Percentiles rank a stretch among this genome's conserved stretches.
These are phyloP conservation scores for Pungitius pungitius DNA, from an alignment of 2,113 vertebrate species.

Conservation along the genomic window DNA sequence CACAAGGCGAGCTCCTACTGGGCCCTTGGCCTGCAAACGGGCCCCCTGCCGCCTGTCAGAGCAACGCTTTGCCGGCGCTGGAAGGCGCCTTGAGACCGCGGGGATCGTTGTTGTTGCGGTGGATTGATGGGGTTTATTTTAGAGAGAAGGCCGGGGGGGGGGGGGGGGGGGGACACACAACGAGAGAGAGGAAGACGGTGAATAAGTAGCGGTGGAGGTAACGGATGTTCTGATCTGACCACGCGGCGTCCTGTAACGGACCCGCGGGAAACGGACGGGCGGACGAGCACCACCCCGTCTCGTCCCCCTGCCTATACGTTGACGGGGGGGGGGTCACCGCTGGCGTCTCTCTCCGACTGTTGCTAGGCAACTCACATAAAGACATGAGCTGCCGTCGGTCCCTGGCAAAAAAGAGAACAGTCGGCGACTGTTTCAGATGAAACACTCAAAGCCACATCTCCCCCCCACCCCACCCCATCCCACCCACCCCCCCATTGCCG, in stretches of 20 bases:
- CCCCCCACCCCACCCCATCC: too few species aligned
- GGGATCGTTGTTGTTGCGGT: conserved; percentile 40
- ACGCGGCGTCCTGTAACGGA: not conserved
- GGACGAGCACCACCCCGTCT: not conserved
- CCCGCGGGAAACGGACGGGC: not conserved
- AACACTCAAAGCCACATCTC: conserved; percentile 3
- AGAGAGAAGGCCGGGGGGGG: conserved; percentile 31
- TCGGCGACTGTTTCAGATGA: conserved; percentile 9
- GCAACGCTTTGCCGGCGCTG: not conserved
- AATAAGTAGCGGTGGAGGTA: not conserved
- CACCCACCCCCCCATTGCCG: not conserved
- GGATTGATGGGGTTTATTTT: conserved; percentile 71
- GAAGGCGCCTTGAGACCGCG: conserved; percentile 27
- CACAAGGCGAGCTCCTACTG: not conserved
- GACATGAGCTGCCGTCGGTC: conserved; percentile 13
- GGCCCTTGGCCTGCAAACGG: not conserved
- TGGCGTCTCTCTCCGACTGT: not conserved
- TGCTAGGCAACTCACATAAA: conserved; percentile 15
- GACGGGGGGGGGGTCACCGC: not conserved
- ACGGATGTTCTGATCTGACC: conserved; percentile 41
- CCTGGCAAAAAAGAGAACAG: conserved; percentile 1
- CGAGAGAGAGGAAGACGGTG: conserved; percentile 13
- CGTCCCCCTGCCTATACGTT: too few species aligned
- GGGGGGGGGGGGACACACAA: conserved; percentile 10
- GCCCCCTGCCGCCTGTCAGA: conserved; percentile 21